Percentiles rank a stretch among this genome's conserved stretches.
Conservation (phyloP, 2,113 vertebrate genomes). For the Sciurus niger region DNA sequence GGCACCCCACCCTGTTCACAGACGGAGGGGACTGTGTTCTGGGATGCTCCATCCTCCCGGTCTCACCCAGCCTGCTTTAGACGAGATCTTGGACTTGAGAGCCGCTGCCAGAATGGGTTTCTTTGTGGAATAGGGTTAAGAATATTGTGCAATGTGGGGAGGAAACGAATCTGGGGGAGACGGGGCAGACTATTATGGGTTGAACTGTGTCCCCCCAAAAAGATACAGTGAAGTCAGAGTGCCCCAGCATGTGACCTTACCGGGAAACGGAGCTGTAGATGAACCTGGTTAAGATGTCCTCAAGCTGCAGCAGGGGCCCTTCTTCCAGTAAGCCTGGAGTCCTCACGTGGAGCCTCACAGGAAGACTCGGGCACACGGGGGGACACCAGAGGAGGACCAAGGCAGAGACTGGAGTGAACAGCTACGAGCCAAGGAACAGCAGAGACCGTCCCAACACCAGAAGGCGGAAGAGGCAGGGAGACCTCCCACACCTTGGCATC, state of each 20-base stretch:
- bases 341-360: neutral
- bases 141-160: neutral
- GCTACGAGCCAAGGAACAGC: neutral
- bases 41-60: neutral
- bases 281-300: neutral
- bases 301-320: neutral
- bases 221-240: neutral
- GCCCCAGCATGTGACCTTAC: neutral
- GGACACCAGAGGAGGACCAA: fast-evolving
- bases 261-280: neutral
- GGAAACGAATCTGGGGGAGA: neutral
- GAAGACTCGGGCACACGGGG: neutral
- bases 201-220: neutral
- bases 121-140: neutral
- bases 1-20: neutral
- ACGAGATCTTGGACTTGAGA: neutral
- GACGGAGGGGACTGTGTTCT: neutral
- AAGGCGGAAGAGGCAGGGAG: neutral
- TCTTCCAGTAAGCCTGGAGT: neutral
- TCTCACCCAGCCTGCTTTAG: neutral
- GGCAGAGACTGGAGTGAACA: too few relatives aligned
- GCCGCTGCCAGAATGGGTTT: neutral
- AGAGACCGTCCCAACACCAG: neutral
- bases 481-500: neutral
- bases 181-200: too few relatives aligned